Conservation (phyloP, 2,113 vertebrate genomes). For the Tauraco erythrolophus region DNA sequence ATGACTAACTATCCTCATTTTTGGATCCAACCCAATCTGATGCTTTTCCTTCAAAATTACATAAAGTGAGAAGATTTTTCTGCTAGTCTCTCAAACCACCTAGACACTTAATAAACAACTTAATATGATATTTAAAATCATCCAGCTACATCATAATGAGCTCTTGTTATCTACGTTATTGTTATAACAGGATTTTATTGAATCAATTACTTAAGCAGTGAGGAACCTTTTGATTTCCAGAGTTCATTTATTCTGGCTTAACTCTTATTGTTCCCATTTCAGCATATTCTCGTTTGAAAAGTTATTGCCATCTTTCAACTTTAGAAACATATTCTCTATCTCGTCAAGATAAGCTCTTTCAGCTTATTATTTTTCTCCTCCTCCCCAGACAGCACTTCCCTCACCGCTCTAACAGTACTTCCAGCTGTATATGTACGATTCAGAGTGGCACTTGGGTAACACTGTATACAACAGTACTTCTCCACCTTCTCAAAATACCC, state of each 20-base stretch:
- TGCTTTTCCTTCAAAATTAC: background rate
- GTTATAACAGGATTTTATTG: background rate
- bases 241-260: background rate
- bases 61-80: background rate
- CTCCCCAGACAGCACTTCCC: background rate
- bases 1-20: background rate
- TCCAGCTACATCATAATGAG: background rate
- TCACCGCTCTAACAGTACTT: accelerated
- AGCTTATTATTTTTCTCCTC: background rate
- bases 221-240: background rate
- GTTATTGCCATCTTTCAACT: background rate
- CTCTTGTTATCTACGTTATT: background rate
- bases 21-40: background rate
- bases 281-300: background rate
- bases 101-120: background rate
- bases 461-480: background rate
- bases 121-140: background rate
- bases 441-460: background rate
- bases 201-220: background rate
- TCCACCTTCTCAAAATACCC: background rate
- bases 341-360: background rate
- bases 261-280: background rate
- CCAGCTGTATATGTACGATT: background rate
- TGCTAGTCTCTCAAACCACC: background rate
- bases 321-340: background rate